phyloP scores from a whole-genome alignment of 2,113 vertebrate species.

The Microcebus jonahi region DNA sequence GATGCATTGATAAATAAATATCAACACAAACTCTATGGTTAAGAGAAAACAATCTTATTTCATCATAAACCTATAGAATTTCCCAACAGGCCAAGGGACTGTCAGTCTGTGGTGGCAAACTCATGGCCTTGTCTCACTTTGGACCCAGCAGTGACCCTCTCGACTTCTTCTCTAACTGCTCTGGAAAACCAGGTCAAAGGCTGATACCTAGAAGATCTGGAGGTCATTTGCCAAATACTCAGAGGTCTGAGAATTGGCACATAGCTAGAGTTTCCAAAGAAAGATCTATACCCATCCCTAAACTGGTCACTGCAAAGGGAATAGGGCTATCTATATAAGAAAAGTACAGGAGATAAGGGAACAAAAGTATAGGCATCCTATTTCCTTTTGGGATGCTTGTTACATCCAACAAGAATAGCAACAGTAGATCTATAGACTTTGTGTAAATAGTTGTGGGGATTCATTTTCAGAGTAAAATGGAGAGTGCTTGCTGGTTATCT shows the following conservation, averaged over 20 bases:
- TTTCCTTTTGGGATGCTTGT: not conserved
- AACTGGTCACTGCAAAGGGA: not conserved
- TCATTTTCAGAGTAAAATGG: not conserved
- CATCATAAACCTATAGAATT: not conserved
- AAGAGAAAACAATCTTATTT: conserved; percentile 19
- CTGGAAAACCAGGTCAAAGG: not conserved
- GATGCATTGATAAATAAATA: not conserved
- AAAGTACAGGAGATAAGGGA: not conserved
- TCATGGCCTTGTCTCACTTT: not conserved
- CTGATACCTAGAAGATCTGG: not conserved
- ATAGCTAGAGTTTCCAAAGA: not conserved
- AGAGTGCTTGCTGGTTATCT: not conserved
- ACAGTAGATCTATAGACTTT: not conserved
- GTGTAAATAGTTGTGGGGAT: not conserved
- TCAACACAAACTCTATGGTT: not conserved
- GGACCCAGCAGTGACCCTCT: not conserved
- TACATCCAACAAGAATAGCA: not conserved
- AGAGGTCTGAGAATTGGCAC: not conserved
- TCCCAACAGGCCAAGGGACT: not conserved
- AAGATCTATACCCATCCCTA: not conserved
- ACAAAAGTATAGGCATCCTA: not conserved
- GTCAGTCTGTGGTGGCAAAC: not conserved
- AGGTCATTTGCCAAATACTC: not conserved
- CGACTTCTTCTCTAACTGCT: conserved; percentile 28
- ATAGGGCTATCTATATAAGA: not conserved